Percentiles rank a stretch among this genome's conserved stretches.
Conservation (phyloP, 2,113 vertebrate species). For the Tyrannus savana region DNA sequence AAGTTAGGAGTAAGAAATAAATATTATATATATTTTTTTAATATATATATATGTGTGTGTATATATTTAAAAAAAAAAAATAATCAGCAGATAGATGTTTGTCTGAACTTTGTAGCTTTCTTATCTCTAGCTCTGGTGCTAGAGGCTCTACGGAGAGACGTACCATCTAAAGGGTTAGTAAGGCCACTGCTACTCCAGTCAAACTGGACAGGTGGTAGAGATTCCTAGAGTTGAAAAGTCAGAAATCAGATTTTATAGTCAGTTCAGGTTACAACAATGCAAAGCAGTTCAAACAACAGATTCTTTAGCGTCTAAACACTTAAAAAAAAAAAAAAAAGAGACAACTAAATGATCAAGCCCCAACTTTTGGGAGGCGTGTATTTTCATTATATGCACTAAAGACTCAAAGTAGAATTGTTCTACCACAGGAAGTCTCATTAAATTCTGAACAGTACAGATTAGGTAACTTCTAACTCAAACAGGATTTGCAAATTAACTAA, state of each 20-base stretch:
- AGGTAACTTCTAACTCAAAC: background rate
- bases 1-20: conserved; percentile 76
- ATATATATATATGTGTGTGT: background rate
- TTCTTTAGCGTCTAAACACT: conserved; percentile 56
- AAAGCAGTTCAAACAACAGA: conserved; percentile 71
- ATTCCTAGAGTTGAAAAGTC: conserved; percentile 85
- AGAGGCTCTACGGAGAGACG: conserved; percentile 91
- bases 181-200: conserved; percentile 98
- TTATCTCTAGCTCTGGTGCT: conserved; percentile 91
- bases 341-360: background rate
- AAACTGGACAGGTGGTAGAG: conserved; percentile 86
- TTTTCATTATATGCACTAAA: conserved; percentile 6
- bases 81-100: conserved; percentile 85
- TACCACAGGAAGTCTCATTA: background rate
- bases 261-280: conserved; percentile 74
- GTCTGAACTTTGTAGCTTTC: conserved; percentile 83
- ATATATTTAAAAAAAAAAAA: conserved; percentile 30
- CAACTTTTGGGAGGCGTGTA: background rate
- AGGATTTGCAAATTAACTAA: background rate
- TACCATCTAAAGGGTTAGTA: conserved; percentile 97
- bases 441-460: background rate
- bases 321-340: background rate
- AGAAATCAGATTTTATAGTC: conserved; percentile 80
- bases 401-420: background rate
- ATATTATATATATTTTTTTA: conserved; percentile 44